Conservation (phyloP, 2,888 invertebrate species). For the Lycophotia porphyrea region DNA sequence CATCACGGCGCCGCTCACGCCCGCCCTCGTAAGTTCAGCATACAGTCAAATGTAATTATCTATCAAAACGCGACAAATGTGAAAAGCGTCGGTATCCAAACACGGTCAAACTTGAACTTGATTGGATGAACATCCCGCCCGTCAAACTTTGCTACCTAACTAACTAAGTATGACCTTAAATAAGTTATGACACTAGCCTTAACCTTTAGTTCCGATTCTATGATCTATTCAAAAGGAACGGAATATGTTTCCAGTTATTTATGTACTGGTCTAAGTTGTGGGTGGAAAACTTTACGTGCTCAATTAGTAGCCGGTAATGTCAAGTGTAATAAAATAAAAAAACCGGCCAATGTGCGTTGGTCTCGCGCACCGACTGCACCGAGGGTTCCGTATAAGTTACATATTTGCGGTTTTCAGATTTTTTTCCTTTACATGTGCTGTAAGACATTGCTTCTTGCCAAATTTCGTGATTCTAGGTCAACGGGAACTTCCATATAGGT, state of each 20-base stretch:
- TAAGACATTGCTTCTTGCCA: too few species aligned
- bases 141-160: background rate
- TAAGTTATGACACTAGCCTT: background rate
- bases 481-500: too few species aligned
- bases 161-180: background rate
- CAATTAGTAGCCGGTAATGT: too few species aligned
- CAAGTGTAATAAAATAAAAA: too few species aligned
- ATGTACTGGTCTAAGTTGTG: conserved; percentile 9
- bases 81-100: background rate
- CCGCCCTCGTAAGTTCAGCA: conserved; percentile 89
- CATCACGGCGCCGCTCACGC: conserved; percentile 92
- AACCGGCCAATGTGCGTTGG: too few species aligned
- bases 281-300: background rate
- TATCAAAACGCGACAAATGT: background rate
- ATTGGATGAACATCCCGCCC: background rate
- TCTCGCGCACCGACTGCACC: too few species aligned
- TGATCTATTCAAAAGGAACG: background rate
- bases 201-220: too few species aligned
- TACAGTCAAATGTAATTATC: background rate
- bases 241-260: background rate
- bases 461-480: too few species aligned
- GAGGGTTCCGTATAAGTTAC: too few species aligned
- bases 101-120: background rate
- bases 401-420: too few species aligned
- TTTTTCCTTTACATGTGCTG: too few species aligned